A percentile compares a stretch with the other conserved stretches of the same genome.
Evolutionary conservation across 2,888 invertebrate genomes (phyloP).

Genomic region (Thymelicus acteon): DNA sequence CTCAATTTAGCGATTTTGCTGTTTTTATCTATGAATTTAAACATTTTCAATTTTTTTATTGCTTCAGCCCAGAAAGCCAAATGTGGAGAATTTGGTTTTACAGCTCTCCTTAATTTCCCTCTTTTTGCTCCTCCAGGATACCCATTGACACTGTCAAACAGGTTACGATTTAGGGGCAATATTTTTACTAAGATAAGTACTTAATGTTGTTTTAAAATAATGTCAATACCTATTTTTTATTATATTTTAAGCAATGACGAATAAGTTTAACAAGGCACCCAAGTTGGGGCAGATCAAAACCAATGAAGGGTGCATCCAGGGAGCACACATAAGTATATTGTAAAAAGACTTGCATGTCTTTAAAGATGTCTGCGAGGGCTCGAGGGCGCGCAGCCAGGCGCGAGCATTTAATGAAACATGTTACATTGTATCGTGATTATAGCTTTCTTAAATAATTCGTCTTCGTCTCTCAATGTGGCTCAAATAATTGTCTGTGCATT

Average conservation of each 20-base stretch:
- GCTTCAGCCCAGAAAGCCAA: slow-evolving; percentile 25
- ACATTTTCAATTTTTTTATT: slow-evolving; percentile 16
- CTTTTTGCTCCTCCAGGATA: neutral
- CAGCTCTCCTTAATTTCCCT: slow-evolving; percentile 20
- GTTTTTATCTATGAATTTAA: slow-evolving; percentile 15
- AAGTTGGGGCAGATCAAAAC: slow-evolving; percentile 1
- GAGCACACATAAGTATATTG: slow-evolving; percentile 1
- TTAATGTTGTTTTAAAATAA: no score
- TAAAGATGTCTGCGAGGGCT: neutral
- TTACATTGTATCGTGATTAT: slow-evolving; percentile 28
- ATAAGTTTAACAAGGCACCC: neutral
- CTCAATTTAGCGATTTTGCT: slow-evolving; percentile 9
- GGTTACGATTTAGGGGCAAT: no score
- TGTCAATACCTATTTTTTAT: no score
- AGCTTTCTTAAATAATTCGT: slow-evolving; percentile 45
- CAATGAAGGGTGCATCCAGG: slow-evolving; percentile 9
- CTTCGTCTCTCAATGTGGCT: slow-evolving; percentile 19
- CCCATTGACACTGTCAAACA: slow-evolving; percentile 37
- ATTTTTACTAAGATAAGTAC: no score
- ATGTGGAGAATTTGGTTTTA: slow-evolving; percentile 21
- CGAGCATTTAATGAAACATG: slow-evolving; percentile 39
- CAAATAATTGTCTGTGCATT: no score
- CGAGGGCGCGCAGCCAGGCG: neutral
- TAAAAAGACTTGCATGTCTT: neutral
- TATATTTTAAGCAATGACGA: neutral